Evolutionary conservation across 2,113 vertebrate genomes (phyloP).

Genomic region (Bos indicus): DNA sequence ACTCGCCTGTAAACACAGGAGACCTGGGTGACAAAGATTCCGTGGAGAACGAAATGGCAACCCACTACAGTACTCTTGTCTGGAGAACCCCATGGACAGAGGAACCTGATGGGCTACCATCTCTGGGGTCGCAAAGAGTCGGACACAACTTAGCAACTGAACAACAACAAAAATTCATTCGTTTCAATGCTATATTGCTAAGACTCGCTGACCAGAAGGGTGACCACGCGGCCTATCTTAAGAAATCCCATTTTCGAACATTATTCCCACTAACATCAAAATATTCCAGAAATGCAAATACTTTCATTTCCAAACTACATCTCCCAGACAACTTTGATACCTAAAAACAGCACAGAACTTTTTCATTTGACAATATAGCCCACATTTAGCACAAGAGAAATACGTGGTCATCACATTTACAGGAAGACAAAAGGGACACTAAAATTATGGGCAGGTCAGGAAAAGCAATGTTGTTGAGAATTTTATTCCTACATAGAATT

Average conservation of each 20-base stretch:
- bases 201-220: background rate
- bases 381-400: background rate
- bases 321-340: background rate
- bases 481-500: background rate
- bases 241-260: background rate
- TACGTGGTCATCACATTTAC: background rate
- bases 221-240: background rate
- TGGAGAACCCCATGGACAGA: background rate
- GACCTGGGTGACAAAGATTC: background rate
- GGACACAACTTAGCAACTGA: background rate
- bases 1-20: background rate
- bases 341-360: background rate
- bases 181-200: background rate
- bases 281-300: constrained; percentile 6
- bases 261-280: background rate
- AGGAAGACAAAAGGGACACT: background rate
- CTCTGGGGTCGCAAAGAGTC: background rate
- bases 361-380: background rate
- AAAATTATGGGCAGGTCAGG: background rate
- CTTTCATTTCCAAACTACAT: background rate
- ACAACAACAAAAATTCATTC: background rate
- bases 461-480: background rate
- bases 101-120: background rate
- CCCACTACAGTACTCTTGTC: background rate
- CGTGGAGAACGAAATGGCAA: background rate